phyloP scores from a whole-genome alignment of 2,888 invertebrate species.

The Drosophila robusta region DNA sequence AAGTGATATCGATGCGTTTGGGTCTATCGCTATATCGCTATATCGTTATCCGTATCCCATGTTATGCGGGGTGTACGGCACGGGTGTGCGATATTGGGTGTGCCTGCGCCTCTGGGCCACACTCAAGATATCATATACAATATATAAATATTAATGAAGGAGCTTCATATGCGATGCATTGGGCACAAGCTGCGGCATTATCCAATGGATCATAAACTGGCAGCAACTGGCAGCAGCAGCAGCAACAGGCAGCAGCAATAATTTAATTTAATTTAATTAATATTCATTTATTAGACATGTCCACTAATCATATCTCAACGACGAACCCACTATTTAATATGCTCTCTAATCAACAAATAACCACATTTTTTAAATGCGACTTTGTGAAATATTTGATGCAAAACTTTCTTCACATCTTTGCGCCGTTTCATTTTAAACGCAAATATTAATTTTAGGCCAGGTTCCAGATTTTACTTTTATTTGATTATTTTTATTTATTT shows the following conservation, averaged over 20 bases:
- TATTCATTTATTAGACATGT: conserved; percentile 40
- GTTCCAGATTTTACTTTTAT: neutral
- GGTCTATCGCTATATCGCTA: conserved; percentile 7
- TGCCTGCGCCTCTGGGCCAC: conserved; percentile 37
- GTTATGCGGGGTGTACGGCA: too few species aligned
- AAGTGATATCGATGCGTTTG: conserved; percentile 42
- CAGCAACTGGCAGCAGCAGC: too few species aligned
- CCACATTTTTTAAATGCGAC: neutral
- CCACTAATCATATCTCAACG: conserved; percentile 18
- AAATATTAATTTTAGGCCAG: too few species aligned
- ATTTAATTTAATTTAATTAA: conserved; percentile 49
- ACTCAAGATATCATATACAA: neutral
- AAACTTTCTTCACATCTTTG: conserved; percentile 25
- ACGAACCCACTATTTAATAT: conserved; percentile 2
- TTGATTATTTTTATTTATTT: neutral
- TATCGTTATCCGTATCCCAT: neutral
- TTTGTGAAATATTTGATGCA: neutral
- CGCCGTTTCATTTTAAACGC: neutral
- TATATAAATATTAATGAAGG: conserved; percentile 53
- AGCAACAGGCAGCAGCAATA: conserved; percentile 24
- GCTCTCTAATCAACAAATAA: conserved; percentile 2
- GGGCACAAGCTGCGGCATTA: conserved; percentile 38
- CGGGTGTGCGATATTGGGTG: conserved; percentile 27
- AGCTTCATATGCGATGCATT: conserved; percentile 40
- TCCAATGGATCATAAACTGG: conserved; percentile 45